Percentiles rank a stretch among this genome's conserved stretches.
Evolutionary conservation across 1,140 invertebrate genomes (phyloP).

Genomic region (Microvelia longipes): DNA sequence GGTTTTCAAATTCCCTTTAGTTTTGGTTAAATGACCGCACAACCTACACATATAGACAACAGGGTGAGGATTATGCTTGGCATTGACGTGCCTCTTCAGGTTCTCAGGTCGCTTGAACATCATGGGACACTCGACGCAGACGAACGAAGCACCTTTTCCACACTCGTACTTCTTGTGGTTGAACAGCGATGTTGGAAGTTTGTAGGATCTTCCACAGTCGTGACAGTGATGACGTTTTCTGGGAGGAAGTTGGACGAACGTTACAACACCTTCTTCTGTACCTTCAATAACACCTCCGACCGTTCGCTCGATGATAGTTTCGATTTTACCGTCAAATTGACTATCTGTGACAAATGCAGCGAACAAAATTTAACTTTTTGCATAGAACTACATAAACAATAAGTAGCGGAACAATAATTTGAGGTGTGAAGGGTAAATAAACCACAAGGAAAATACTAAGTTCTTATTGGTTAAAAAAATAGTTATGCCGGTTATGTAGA

Average conservation of each 20-base stretch:
- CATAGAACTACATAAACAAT: too few species aligned
- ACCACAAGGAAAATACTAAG: too few species aligned
- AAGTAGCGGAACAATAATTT: too few species aligned
- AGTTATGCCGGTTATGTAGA: too few species aligned
- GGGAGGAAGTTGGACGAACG: not conserved
- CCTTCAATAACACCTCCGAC: not conserved
- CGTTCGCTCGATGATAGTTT: too few species aligned
- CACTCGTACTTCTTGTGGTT: slow-evolving; percentile 24
- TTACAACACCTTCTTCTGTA: not conserved
- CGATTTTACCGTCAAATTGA: too few species aligned
- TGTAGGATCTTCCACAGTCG: slow-evolving; percentile 33
- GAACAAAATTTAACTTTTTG: too few species aligned
- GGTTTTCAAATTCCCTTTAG: slow-evolving; percentile 22
- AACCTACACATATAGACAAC: slow-evolving; percentile 32
- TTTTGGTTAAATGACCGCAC: slow-evolving; percentile 27
- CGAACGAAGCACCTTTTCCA: slow-evolving; percentile 33
- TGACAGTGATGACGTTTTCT: not conserved
- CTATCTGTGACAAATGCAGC: too few species aligned
- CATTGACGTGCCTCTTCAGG: not conserved
- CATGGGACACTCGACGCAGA: slow-evolving; percentile 1
- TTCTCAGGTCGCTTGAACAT: not conserved
- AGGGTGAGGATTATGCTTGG: slow-evolving; percentile 2
- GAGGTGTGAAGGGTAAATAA: too few species aligned
- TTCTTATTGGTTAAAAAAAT: too few species aligned
- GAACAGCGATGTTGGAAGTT: slow-evolving; percentile 32